Evolutionary conservation across 2,797 vertebrate species (phyloP), one percentile per base, ranked within the genome.

Genomic region (Liasis olivaceus): DNA sequence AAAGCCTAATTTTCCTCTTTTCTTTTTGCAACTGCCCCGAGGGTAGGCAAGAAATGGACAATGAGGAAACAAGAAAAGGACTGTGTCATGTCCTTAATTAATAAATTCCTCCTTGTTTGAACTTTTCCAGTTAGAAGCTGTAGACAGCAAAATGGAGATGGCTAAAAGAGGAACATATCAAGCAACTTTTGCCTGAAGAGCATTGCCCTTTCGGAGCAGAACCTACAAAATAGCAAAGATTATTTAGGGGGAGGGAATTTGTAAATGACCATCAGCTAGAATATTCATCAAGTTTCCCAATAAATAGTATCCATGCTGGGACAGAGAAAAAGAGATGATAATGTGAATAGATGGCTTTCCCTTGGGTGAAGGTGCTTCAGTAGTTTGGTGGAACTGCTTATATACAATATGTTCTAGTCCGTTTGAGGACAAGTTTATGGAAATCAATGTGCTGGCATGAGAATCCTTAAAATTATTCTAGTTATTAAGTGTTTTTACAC

Each of bases 41-140:
- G 36, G 84, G n/a, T 13, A 90, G 89, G 24, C 51, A 5, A 93
- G 62, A 56, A 88, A 91, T 20, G 88, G 94, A 92, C 47, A 31
- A 94, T 36, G 20, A 9, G 66, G 64, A 90, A 94, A 77, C 0
- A 92, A n/a, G 31, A 77, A 92, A 14, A 63, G 26, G 31, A 36
- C 1, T 60, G 54, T 60, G 56, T 87, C 69, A 72, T 0, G 0
- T 31, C n/a, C 89, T 93, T 87, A 95, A 92, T 95, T 0, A 4
- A 86, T 93, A 63, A 77, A 89, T 93, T 94, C 54, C 6, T 87
- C 9, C 66, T 93, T 94, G 91, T 87, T 56, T 93, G 89, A 95
- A 81, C 51, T 88, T 13, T 87, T 4, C 88, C 51, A 9, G 92
- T 94, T 60, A 91, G 90, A 91, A 51, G 7, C 47, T 94, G 89